Evolutionary conservation across 1,140 invertebrate species (phyloP), one percentile per base, ranked within the genome.

Genomic region (Drosophila arizonae): DNA sequence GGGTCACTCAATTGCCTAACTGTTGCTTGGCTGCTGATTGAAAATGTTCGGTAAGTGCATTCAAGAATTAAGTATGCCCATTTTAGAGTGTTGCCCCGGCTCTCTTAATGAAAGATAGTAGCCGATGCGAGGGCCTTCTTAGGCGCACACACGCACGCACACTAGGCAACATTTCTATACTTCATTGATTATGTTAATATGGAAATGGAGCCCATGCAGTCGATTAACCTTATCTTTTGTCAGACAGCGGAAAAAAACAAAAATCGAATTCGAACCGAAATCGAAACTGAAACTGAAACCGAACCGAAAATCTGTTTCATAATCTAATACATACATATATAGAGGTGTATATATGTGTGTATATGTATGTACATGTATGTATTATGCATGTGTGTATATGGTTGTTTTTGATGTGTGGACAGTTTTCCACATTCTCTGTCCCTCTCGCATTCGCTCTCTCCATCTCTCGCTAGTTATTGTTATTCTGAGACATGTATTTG

Each of bases 121-220:
- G 62, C 61, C 77, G 52, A 77, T 51, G 63, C 73, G 65, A 71
- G 21, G 36, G 33, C 6, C 41, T 21, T 24, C 51, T 46, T 4
- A 13, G 21, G 10, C 46, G 11, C 50, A 46, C 24, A 30, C 17
- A 13, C 36, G 13, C 28, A 54, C 41, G 17, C 21, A 45, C 10
- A 28, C 48, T 33, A 4, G 24, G 11, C 8, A 28, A 0, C 21
- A 9, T 58, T 36, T 50, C 36, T 72, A 62, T 84, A 73, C 66
- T 71, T 71, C 78, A 85, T 87, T 75, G 81, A 87, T 85, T 87
- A 87, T 85, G 82, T 78, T 85, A 87, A 85, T 86, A 86, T 58
- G 50, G 68, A 76, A 76, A 72, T 60, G 80, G 60, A 72, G 60
- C 61, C 57, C 50, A 48, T 51, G 30, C 54, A 21, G 48, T 30